Percentiles rank a stretch among this genome's conserved stretches.
Conservation (phyloP, 2,797 vertebrate genomes). For the Brachyalestes nurse region DNA sequence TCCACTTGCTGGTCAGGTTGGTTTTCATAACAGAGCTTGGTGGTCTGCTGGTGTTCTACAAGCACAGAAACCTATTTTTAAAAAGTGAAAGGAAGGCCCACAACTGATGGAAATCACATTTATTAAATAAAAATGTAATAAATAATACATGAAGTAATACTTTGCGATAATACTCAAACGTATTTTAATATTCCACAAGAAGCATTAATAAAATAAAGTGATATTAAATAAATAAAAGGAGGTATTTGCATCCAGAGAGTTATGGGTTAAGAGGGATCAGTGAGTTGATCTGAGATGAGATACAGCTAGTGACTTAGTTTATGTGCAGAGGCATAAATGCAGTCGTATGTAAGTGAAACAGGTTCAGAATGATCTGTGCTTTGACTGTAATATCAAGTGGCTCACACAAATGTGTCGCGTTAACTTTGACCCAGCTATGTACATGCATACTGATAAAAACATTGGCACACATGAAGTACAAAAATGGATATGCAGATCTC, state of each 20-base stretch:
- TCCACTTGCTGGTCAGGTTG: background rate
- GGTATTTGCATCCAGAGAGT: conserved; percentile 40
- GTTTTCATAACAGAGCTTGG: background rate
- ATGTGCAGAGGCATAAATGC: background rate
- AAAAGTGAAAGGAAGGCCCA: conserved; percentile 17
- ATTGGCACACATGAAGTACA: conserved; percentile 46
- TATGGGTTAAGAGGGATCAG: conserved; percentile 46
- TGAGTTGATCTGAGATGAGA: conserved; percentile 22
- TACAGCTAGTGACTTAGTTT: conserved; percentile 5
- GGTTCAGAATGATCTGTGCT: conserved; percentile 23
- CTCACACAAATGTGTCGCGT: conserved; percentile 20
- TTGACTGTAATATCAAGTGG: conserved; percentile 24
- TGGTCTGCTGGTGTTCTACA: background rate
- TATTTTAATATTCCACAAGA: conserved; percentile 64
- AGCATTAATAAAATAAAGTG: conserved; percentile 53
- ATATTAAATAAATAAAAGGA: conserved; percentile 59
- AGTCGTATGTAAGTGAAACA: background rate
- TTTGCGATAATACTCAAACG: conserved; percentile 56
- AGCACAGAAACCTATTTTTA: background rate
- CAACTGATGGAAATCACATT: conserved; percentile 67
- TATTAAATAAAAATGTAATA: conserved; percentile 78
- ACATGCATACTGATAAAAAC: conserved; percentile 67
- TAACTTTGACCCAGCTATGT: conserved; percentile 40
- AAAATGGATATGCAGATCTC: conserved; percentile 20
- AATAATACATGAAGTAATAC: conserved; percentile 70